Evolutionary conservation across 92 coral and sea anemone genomes (phyloP), one percentile per base, ranked within the genome.

Genomic region (Epizoanthus rinbou): DNA sequence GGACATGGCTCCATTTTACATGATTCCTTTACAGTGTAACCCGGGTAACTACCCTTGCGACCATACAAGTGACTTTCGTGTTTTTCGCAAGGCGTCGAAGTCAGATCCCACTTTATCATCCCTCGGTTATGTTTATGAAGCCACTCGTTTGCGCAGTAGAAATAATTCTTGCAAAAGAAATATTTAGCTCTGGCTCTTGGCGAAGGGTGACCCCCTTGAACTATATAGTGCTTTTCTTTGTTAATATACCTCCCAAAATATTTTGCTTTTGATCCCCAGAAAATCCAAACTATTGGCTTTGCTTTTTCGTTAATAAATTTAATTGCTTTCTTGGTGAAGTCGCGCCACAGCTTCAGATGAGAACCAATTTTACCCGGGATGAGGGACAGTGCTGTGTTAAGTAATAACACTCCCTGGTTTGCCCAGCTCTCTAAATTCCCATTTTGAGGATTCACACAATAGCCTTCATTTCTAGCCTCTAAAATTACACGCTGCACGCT

Each of bases 241-340:
- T 89, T 81, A 28, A 86, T 86, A 50, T 89, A 76, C 10, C 47
- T 71, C 21, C 56, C 76, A 22, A 80, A 71, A 15, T 25, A 41
- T 74, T 89, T 89, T 14, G 92, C 92, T 57, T 89, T 64, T 73
- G 79, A 60, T 13, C 92, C 92, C 92, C 92, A 89, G 59, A 89
- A 74, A 74, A 89, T 80, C 92, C 90, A 89, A 17, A 74, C 87
- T 5, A 87, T 79, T 22, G 92, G 87, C 14, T 73, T n/a, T 18
- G 84, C 81, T 21, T 79, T n/a, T 0, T 79, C 83, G 69, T 80
- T 88, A 52, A 89, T 89, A 75, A 33, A 85, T 16, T 86, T 73
- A 33, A 89, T 41, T 33, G 87, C 62, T 31, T 86, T 85, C 10
- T 37, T n/a, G 25, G 66, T 86, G 37, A 89, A 89, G 11, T 65